Conservation (phyloP, 64 coral and sea anemone genomes). For the Trachythela sp. region DNA sequence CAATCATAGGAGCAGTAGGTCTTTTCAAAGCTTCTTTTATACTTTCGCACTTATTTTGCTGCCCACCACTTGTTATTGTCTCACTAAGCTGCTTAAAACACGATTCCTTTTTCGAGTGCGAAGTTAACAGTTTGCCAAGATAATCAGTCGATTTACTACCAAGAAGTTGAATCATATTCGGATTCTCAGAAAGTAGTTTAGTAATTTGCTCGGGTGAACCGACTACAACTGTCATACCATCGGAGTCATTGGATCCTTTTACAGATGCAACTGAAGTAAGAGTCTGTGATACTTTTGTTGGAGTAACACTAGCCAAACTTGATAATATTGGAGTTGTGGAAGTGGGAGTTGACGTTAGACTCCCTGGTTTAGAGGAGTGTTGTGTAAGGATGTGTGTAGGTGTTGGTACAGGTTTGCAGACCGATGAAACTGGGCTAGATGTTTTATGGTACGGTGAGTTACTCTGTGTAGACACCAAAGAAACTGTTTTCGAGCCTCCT, state of each 20-base stretch:
- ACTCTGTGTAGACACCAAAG: not conserved
- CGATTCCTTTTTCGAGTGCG: not conserved
- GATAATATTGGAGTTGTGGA: not conserved
- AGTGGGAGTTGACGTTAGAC: not conserved
- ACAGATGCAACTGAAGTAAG: not conserved
- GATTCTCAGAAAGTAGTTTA: slow-evolving; percentile 6
- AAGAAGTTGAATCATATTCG: slow-evolving; percentile 21
- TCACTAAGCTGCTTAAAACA: not conserved
- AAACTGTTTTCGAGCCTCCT: not conserved
- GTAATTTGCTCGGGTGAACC: slow-evolving; percentile 14
- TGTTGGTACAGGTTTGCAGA: not conserved
- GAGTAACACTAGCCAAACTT: not conserved
- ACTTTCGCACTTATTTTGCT: not conserved
- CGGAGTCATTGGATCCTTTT: slow-evolving; percentile 34
- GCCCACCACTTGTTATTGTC: not conserved
- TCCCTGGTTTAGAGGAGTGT: not conserved
- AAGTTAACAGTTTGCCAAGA: not conserved
- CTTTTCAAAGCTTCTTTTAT: not conserved
- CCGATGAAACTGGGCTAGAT: not conserved
- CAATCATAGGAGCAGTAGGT: not conserved
- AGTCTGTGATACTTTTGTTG: not conserved
- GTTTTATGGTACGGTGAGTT: not conserved
- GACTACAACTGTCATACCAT: slow-evolving; percentile 42
- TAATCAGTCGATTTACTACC: slow-evolving; percentile 12
- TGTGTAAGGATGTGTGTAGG: not conserved